Conservation (phyloP, 2,888 invertebrate genomes). For the Tromatobia lineatoria region DNA sequence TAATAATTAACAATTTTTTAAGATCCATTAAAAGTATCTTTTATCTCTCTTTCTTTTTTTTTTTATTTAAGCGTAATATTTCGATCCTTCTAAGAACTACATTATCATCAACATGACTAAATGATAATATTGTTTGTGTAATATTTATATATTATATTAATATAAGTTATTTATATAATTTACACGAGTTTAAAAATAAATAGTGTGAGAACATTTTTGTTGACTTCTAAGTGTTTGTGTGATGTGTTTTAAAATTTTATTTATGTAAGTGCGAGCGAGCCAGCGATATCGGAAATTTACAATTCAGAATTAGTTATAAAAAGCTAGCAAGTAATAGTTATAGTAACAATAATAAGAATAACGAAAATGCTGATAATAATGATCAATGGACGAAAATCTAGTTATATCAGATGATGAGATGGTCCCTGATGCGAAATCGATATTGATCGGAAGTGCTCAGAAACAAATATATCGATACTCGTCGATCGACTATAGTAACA, state of each 20-base stretch:
- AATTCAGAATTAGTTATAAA: constrained; percentile 8
- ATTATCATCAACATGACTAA: constrained; percentile 65
- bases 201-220: constrained; percentile 6
- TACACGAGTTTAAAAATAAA: constrained; percentile 56
- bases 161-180: constrained; percentile 59
- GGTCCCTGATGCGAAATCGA: constrained; percentile 55
- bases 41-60: constrained; percentile 24
- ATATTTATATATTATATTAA: constrained; percentile 35
- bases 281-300: constrained; percentile 14
- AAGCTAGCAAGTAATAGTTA: constrained; percentile 1
- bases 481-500: constrained; percentile 16
- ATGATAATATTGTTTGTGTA: constrained; percentile 64
- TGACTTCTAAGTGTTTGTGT: constrained; percentile 23
- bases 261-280: constrained; percentile 22
- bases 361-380: constrained; percentile 2
- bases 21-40: constrained; percentile 68
- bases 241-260: not conserved
- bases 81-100: constrained; percentile 76
- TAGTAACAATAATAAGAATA: constrained; percentile 19
- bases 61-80: constrained; percentile 79
- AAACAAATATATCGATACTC: constrained; percentile 31
- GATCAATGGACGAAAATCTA: constrained; percentile 17
- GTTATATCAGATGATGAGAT: constrained; percentile 45
- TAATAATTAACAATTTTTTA: constrained; percentile 71
- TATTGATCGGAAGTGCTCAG: constrained; percentile 37